Evolutionary conservation across 2,888 invertebrate genomes (phyloP).

Genomic region (Odontocerum albicorne): DNA sequence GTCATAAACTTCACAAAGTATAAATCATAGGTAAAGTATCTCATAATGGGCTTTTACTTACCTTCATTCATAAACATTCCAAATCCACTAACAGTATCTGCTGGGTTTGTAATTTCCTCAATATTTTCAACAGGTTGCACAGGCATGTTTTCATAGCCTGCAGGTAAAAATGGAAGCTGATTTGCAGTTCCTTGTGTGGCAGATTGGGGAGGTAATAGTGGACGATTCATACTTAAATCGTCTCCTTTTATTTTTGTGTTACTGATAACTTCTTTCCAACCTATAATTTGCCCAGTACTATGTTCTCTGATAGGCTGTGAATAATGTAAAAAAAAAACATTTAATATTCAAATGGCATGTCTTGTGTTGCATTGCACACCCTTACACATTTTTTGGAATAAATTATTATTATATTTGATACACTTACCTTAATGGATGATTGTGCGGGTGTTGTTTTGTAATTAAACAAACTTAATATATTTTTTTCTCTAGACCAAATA

Average conservation of each 20-base stretch:
- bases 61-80: neutral
- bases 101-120: neutral
- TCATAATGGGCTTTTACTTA: too few relatives aligned
- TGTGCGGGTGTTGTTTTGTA: slow-evolving; percentile 53
- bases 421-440: slow-evolving; percentile 53
- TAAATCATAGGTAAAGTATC: too few relatives aligned
- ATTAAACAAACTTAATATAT: slow-evolving; percentile 56
- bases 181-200: slow-evolving; percentile 74
- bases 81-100: neutral
- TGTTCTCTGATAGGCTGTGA: slow-evolving; percentile 70
- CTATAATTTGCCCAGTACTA: slow-evolving; percentile 72
- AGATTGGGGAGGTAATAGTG: slow-evolving; percentile 71
- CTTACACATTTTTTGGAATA: neutral
- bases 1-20: too few relatives aligned
- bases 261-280: slow-evolving; percentile 66
- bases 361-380: neutral
- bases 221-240: slow-evolving; percentile 71
- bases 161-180: slow-evolving; percentile 88
- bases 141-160: slow-evolving; percentile 68
- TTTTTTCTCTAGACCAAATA: slow-evolving; percentile 62
- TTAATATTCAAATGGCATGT: neutral
- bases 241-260: slow-evolving; percentile 19
- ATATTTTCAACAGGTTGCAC: slow-evolving; percentile 33
- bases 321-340: neutral
- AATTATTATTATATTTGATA: too few relatives aligned